Conservation (phyloP, 1,140 invertebrate genomes). For the Campoletis sonorensis region DNA sequence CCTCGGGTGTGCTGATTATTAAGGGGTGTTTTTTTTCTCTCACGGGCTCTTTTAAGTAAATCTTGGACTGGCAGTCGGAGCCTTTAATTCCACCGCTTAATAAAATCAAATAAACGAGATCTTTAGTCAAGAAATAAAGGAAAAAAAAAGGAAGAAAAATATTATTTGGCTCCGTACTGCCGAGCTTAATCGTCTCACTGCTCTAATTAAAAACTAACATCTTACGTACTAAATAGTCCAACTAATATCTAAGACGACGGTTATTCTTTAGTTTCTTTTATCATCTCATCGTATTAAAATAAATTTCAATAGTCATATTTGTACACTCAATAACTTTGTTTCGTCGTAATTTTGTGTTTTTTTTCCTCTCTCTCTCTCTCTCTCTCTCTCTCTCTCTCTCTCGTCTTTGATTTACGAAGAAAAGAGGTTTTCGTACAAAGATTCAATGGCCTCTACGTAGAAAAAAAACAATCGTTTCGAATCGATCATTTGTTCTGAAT, state of each 20-base stretch:
- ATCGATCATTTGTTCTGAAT: too few relatives aligned
- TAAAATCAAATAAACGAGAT: slow-evolving; percentile 1
- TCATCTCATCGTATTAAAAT: slow-evolving; percentile 59
- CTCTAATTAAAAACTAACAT: slow-evolving; percentile 29
- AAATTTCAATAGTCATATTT: slow-evolving; percentile 62
- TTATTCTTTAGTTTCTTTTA: slow-evolving; percentile 32
- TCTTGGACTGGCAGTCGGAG: neutral
- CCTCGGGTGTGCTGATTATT: neutral
- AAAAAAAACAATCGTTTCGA: neutral
- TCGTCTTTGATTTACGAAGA: slow-evolving; percentile 18
- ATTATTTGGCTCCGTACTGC: neutral
- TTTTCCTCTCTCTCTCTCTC: slow-evolving; percentile 45
- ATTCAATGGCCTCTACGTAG: neutral
- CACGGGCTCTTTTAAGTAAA: neutral
- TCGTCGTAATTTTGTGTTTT: slow-evolving; percentile 41
- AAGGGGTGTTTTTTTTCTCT: neutral
- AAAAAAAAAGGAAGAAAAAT: neutral
- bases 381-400: slow-evolving; percentile 5
- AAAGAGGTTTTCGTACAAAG: neutral
- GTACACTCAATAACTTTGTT: slow-evolving; percentile 62
- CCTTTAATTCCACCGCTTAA: neutral
- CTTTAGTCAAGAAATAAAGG: neutral
- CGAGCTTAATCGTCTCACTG: neutral
- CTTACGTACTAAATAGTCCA: slow-evolving; percentile 36
- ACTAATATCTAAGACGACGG: slow-evolving; percentile 34